Evolutionary conservation across 2,113 vertebrate species (phyloP).

Genomic region (Chamaetylas fuelleborni): DNA sequence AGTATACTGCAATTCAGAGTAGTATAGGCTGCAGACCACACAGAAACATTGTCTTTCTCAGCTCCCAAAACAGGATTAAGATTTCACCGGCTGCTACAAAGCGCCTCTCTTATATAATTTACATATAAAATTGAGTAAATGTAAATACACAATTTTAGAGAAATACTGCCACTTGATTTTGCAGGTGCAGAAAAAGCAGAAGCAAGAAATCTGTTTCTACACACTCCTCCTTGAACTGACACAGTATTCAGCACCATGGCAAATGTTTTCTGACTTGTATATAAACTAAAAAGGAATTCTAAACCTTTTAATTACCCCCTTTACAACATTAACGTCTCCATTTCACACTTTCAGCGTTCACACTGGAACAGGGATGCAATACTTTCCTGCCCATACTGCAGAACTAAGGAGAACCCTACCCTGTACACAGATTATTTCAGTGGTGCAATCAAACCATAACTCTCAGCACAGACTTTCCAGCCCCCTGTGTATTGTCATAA

Average conservation of each 20-base stretch:
- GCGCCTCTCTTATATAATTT: neutral
- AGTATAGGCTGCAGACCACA: neutral
- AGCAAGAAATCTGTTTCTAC: neutral
- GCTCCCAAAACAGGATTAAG: neutral
- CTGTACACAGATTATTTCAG: neutral
- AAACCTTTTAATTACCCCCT: neutral
- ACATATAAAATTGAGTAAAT: neutral
- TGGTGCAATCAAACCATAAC: neutral
- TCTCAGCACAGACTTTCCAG: neutral
- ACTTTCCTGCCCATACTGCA: neutral
- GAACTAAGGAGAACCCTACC: neutral
- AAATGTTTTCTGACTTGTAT: neutral
- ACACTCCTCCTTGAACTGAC: neutral
- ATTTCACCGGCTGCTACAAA: neutral
- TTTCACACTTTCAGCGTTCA: neutral
- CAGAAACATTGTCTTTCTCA: neutral
- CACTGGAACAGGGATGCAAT: neutral
- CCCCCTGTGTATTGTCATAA: neutral
- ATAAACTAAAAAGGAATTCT: neutral
- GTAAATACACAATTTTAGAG: neutral
- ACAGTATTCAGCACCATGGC: neutral
- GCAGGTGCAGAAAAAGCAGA: conserved; percentile 1
- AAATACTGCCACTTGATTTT: neutral
- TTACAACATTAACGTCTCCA: neutral
- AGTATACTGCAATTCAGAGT: neutral